These are phyloP conservation scores for Drosophila emarginata DNA, from an alignment of 2,888 invertebrate genomes.

Conservation along the genomic window DNA sequence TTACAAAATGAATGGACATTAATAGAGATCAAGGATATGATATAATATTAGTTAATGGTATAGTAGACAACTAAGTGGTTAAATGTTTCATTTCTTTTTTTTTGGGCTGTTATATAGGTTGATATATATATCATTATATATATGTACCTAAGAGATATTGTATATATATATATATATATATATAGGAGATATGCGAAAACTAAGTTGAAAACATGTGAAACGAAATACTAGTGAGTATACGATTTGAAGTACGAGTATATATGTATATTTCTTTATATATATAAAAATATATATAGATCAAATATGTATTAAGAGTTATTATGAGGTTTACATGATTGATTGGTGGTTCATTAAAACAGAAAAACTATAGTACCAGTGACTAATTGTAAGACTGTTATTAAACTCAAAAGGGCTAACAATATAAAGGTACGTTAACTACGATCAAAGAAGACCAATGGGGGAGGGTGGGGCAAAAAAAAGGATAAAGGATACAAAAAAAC, in stretches of 20 bases:
- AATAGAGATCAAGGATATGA: constrained; percentile 30
- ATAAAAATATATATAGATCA: constrained; percentile 34
- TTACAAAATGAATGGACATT: constrained; percentile 42
- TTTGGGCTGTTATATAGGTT: constrained; percentile 19
- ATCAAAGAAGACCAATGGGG: constrained; percentile 33
- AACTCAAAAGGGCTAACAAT: constrained; percentile 19
- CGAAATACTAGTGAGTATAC: constrained; percentile 9
- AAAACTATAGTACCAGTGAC: constrained; percentile 14
- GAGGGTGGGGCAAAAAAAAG: constrained; percentile 24
- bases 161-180: constrained; percentile 51
- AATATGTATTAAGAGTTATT: too few relatives aligned
- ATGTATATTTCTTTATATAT: constrained; percentile 25
- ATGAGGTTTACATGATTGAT: constrained; percentile 16
- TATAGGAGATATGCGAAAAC: constrained; percentile 7
- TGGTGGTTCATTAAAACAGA: too few relatives aligned
- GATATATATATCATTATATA: constrained; percentile 44
- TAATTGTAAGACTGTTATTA: constrained; percentile 39
- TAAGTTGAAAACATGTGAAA: constrained; percentile 34
- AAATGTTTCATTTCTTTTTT: constrained; percentile 22
- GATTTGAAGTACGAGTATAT: constrained; percentile 31
- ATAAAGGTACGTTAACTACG: constrained; percentile 9
- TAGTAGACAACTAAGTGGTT: constrained; percentile 32
- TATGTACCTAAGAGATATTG: constrained; percentile 62
- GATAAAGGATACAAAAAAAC: not conserved
- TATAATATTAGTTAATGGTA: not conserved